These are phyloP conservation scores for Crotophaga sulcirostris DNA, from an alignment of 2,113 vertebrate species.

Conservation along the genomic window DNA sequence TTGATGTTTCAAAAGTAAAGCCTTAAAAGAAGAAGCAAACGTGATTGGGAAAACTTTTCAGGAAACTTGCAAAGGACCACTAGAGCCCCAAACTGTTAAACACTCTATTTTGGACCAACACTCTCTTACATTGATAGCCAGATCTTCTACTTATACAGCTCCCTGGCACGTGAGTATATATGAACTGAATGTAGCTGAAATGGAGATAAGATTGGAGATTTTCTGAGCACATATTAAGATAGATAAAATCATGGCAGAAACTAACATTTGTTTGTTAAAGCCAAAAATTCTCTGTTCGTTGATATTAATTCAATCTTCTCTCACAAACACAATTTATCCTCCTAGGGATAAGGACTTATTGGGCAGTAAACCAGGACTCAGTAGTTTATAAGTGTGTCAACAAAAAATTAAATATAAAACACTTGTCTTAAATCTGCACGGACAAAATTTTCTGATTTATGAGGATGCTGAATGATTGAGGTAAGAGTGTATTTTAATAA, in stretches of 20 bases:
- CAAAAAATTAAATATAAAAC: neutral
- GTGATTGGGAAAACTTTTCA: neutral
- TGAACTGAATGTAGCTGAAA: neutral
- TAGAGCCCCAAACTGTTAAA: neutral
- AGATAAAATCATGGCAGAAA: neutral
- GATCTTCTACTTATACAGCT: neutral
- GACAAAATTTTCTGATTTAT: constrained; percentile 16
- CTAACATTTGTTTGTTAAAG: neutral
- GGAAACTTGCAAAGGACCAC: neutral
- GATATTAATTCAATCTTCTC: neutral
- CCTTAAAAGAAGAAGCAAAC: neutral
- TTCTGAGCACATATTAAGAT: neutral
- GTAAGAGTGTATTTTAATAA: neutral
- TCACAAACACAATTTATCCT: neutral
- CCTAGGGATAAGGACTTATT: neutral
- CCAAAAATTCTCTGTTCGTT: neutral
- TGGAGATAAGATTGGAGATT: neutral
- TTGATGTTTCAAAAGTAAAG: neutral
- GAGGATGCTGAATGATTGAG: neutral
- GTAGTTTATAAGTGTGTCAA: neutral
- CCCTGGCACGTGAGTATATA: neutral
- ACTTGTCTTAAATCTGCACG: neutral
- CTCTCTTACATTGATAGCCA: neutral
- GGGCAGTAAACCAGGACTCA: neutral
- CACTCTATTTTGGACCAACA: neutral